A percentile compares a stretch with the other conserved stretches of the same genome.
phyloP scores from a whole-genome alignment of 30 jellyfish, hydroid and myxozoan genomes.

The Hydra vulgaris region DNA sequence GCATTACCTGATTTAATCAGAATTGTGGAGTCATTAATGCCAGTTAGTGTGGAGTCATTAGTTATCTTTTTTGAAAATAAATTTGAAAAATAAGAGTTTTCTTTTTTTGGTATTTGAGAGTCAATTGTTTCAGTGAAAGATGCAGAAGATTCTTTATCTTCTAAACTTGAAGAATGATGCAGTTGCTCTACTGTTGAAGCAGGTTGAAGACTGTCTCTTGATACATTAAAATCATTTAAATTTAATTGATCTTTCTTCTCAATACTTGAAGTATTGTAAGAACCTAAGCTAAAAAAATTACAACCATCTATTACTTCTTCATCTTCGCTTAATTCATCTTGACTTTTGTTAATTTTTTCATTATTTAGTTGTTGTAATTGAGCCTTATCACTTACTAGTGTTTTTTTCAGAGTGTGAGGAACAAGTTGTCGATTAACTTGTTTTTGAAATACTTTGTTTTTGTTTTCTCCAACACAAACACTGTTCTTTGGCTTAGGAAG shows the following conservation, averaged over 20 bases:
- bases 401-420: conserved; percentile 31
- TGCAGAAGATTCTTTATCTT: not conserved
- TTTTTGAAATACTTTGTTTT: conserved; percentile 4
- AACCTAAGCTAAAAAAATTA: conserved; percentile 41
- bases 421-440: conserved; percentile 19
- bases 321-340: conserved; percentile 17
- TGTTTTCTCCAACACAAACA: conserved; percentile 25
- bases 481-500: conserved; percentile 34
- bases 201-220: not conserved
- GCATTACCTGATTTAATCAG: not conserved
- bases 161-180: not conserved
- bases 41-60: no score
- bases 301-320: conserved; percentile 39
- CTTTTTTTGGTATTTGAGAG: not conserved
- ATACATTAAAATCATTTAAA: no score
- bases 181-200: not conserved
- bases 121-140: not conserved
- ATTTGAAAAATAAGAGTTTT: not conserved
- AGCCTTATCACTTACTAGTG: not conserved
- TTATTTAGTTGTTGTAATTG: not conserved
- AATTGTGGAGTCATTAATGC: no score
- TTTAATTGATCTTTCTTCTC: not conserved
- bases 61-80: not conserved
- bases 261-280: not conserved
- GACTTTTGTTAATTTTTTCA: not conserved